These are phyloP conservation scores for Notospermus geniculatus DNA, from an alignment of 1,140 invertebrate genomes.

Conservation along the genomic window DNA sequence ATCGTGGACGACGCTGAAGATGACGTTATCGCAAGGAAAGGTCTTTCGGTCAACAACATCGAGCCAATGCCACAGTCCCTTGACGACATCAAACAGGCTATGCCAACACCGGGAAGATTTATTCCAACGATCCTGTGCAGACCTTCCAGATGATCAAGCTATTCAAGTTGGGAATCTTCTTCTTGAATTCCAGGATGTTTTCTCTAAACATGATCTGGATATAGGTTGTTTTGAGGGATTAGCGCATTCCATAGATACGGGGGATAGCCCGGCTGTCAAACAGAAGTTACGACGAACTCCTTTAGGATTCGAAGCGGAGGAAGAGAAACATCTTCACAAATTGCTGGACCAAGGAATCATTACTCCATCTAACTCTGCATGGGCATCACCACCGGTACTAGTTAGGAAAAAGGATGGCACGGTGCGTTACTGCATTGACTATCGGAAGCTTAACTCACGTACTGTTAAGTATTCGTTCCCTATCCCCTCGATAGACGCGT, in stretches of 20 bases:
- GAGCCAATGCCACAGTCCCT: too few species aligned
- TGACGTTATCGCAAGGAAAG: too few species aligned
- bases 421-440: slow-evolving; percentile 54
- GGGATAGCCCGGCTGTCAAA: background rate
- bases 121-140: too few species aligned
- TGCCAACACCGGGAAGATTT: too few species aligned
- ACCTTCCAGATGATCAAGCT: background rate
- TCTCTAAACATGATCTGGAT: background rate
- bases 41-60: too few species aligned
- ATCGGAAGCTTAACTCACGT: slow-evolving; percentile 49
- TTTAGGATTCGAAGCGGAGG: background rate
- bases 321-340: background rate
- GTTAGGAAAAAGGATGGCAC: slow-evolving; percentile 10
- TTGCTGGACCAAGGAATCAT: background rate
- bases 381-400: slow-evolving; percentile 13
- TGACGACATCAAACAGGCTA: too few species aligned
- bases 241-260: background rate
- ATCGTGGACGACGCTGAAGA: too few species aligned
- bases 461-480: slow-evolving; percentile 58
- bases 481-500: slow-evolving; percentile 55
- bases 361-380: background rate
- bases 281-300: background rate
- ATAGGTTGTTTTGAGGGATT: background rate
- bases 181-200: background rate
- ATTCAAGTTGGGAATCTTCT: background rate